Conservation (phyloP, 2,113 vertebrate species). For the Chrysochloris asiatica region DNA sequence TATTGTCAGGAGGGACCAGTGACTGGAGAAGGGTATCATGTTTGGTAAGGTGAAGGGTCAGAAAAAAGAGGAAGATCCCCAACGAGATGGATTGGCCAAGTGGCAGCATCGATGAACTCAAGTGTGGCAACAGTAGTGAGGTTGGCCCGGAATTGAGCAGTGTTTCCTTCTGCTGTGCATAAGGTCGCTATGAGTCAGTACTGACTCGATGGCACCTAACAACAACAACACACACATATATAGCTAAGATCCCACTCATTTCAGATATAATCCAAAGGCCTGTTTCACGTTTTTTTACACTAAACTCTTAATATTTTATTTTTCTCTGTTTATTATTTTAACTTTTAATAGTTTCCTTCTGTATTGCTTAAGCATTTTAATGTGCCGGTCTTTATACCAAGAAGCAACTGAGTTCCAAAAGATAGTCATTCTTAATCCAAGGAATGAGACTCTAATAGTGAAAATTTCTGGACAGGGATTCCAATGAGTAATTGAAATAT, state of each 20-base stretch:
- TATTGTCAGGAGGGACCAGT: too few species aligned
- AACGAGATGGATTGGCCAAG: too few species aligned
- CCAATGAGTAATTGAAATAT: slow-evolving; percentile 29
- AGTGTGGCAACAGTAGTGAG: too few species aligned
- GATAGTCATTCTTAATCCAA: neutral
- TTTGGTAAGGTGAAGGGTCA: too few species aligned
- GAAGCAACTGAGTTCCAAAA: slow-evolving; percentile 40
- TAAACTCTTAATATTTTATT: slow-evolving; percentile 38
- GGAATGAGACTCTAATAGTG: neutral
- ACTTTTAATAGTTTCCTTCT: neutral
- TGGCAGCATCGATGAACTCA: too few species aligned
- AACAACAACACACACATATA: neutral
- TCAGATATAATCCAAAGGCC: neutral
- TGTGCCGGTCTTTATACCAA: neutral
- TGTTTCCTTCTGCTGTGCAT: too few species aligned
- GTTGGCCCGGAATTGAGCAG: too few species aligned
- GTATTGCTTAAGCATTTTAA: neutral
- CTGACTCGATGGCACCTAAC: neutral
- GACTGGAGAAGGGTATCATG: too few species aligned
- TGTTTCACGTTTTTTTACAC: slow-evolving; percentile 23
- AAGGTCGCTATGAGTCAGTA: neutral
- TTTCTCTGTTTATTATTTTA: slow-evolving; percentile 42
- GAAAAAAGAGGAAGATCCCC: too few species aligned
- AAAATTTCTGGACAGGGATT: slow-evolving; percentile 31
- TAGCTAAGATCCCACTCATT: neutral